Base-by-base conservation (phyloP, 2,113 vertebrate genomes). In the Dipodomys stephensi region DNA sequence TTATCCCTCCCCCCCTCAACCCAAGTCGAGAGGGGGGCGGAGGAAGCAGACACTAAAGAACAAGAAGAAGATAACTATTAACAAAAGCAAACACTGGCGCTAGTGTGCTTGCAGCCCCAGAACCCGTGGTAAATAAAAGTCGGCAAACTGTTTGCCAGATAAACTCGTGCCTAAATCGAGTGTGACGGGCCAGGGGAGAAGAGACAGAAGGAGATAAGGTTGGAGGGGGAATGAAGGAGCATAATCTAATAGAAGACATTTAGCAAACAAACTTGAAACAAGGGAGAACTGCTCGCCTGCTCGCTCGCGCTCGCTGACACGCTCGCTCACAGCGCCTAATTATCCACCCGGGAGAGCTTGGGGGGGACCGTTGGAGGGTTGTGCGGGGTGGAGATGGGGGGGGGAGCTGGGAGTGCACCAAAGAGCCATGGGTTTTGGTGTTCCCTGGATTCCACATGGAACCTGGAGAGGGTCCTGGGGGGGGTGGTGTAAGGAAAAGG, bases 121-220 rank as follows among this genome's bases (percentile, higher is more conserved):
- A 98, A 98, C 98, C 97, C 96, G 97, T 95, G 97, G 98, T 98
- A 98, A 97, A 98, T 97, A 98, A 98, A 98, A 98, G 98, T 98
- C 97, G 96, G 98, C 97, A 95, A 98, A 98, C 65, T 97, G 98
- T 97, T 97, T 94, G 98, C 96, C 97, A 98, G 98, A 98, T 98
- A 98, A 98, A 98, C 98, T 98, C 97, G 97, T 94, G 97, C 98
- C 98, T 97, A 98, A 98, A 98, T 98, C 96, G 82, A 98, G 98
- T 98, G 98, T 98, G 98, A 98, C 98, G 98, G 97, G 96, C 96
- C 94, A 85, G 97, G 97, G 97, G 97, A 98, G 98, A 96, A 89
- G 97, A 98, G 98, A 98, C 98, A 97, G 97, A 95, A 96, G 94
- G 97, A 98, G 97, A 98, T 98, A 98, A 98, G 97, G 97, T 93